These are phyloP conservation scores for Dusona sp. DNA, from an alignment of 2,888 invertebrate species.

Conservation along the genomic window DNA sequence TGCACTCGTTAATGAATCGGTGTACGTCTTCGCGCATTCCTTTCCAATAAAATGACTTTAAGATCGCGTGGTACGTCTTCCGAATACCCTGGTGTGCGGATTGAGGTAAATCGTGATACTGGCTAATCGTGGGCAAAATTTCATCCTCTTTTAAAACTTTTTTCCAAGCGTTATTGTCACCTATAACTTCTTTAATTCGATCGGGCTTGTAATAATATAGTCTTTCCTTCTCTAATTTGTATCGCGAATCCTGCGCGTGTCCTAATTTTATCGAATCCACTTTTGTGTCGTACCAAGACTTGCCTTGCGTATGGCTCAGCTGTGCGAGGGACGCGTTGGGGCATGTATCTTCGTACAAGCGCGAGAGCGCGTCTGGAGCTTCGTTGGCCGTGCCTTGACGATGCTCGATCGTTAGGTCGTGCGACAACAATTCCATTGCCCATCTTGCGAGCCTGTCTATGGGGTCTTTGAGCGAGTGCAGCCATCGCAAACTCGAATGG, in stretches of 20 bases:
- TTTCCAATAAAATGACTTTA: too few species aligned
- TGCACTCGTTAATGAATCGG: slow-evolving; percentile 10
- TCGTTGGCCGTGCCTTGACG: slow-evolving; percentile 21
- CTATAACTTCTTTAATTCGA: neutral
- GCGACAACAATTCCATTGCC: too few species aligned
- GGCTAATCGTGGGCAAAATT: neutral
- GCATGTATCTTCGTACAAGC: slow-evolving; percentile 11
- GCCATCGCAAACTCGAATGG: slow-evolving; percentile 70
- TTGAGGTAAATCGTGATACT: neutral
- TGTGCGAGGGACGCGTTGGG: neutral
- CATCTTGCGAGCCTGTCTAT: too few species aligned
- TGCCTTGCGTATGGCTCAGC: neutral
- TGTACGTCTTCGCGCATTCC: too few species aligned
- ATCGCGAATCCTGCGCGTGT: neutral
- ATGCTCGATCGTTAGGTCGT: too few species aligned
- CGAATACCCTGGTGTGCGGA: slow-evolving; percentile 4
- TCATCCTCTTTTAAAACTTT: neutral
- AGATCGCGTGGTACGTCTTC: too few species aligned
- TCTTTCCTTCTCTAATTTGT: neutral
- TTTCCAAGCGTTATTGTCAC: too few species aligned
- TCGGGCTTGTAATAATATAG: slow-evolving; percentile 13
- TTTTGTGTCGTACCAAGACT: slow-evolving; percentile 13
- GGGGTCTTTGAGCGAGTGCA: slow-evolving; percentile 58
- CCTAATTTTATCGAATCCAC: neutral
- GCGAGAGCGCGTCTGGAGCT: slow-evolving; percentile 36